Conservation (phyloP, 2,113 vertebrate genomes). For the Brachyistius frenatus region DNA sequence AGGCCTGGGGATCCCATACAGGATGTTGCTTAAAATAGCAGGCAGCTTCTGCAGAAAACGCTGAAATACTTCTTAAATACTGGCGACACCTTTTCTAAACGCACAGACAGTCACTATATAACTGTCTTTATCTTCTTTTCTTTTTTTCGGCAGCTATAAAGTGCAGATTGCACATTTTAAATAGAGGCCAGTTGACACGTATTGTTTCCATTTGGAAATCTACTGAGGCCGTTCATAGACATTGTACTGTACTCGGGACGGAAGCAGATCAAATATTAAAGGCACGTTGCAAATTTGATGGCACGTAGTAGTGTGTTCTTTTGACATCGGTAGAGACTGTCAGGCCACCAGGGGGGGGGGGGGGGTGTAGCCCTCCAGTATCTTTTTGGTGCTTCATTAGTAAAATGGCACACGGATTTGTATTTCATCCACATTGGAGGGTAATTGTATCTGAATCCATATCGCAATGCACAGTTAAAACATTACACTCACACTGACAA, state of each 20-base stretch:
- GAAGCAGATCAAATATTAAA: neutral
- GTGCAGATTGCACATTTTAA: neutral
- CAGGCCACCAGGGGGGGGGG: neutral
- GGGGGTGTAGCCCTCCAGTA: neutral
- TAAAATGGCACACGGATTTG: neutral
- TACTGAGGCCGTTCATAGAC: slow-evolving; percentile 38
- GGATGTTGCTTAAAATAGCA: slow-evolving; percentile 43
- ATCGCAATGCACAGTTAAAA: neutral
- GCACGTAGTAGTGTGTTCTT: neutral
- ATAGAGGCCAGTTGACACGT: slow-evolving; percentile 31
- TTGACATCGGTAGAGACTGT: neutral
- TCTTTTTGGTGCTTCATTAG: neutral
- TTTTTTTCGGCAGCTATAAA: too few species aligned
- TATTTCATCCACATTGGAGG: too few species aligned
- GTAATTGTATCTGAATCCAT: neutral
- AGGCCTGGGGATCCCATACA: slow-evolving; percentile 55
- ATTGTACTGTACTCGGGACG: slow-evolving; percentile 7
- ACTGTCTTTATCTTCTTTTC: neutral
- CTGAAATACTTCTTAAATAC: neutral
- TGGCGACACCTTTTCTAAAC: neutral
- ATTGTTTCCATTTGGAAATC: slow-evolving; percentile 21
- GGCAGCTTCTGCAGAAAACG: neutral
- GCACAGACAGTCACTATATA: rapidly evolving
- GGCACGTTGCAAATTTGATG: neutral
- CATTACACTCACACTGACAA: neutral